phyloP scores from a whole-genome alignment of 2,888 invertebrate genomes.

The Andrena flavipes region DNA sequence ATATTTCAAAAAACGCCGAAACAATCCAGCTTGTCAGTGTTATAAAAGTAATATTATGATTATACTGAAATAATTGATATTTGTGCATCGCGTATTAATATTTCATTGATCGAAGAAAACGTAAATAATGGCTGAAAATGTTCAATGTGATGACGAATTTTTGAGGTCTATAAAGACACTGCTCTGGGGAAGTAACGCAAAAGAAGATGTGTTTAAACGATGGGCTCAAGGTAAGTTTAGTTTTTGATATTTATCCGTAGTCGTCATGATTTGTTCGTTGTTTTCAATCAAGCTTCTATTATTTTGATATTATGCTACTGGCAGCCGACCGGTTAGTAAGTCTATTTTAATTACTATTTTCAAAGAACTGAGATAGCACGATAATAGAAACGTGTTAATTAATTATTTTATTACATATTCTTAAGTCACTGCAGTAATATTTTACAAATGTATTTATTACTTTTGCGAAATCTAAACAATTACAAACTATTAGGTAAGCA shows the following conservation, averaged over 20 bases:
- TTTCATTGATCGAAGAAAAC: slow-evolving; percentile 37
- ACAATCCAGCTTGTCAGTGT: slow-evolving; percentile 29
- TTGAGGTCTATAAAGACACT: slow-evolving; percentile 91
- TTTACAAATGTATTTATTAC: neutral
- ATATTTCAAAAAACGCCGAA: slow-evolving; percentile 21
- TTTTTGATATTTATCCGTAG: neutral
- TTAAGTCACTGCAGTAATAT: neutral
- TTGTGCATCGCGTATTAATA: slow-evolving; percentile 65
- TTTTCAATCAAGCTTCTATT: neutral
- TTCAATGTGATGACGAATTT: slow-evolving; percentile 87
- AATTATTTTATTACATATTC: neutral
- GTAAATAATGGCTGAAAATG: slow-evolving; percentile 85
- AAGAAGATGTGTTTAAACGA: slow-evolving; percentile 94
- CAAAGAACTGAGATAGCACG: neutral
- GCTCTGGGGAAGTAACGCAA: slow-evolving; percentile 94
- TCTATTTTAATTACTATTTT: neutral
- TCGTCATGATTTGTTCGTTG: neutral
- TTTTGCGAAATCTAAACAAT: neutral
- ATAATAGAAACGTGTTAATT: neutral
- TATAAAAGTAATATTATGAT: slow-evolving; percentile 53
- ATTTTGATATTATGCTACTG: neutral
- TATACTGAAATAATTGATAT: slow-evolving; percentile 49
- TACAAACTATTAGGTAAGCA: neutral
- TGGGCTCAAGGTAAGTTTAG: slow-evolving; percentile 93
- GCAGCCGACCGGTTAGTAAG: neutral